Evolutionary conservation across 2,888 invertebrate genomes (phyloP).

Genomic region (Spodoptera littoralis): DNA sequence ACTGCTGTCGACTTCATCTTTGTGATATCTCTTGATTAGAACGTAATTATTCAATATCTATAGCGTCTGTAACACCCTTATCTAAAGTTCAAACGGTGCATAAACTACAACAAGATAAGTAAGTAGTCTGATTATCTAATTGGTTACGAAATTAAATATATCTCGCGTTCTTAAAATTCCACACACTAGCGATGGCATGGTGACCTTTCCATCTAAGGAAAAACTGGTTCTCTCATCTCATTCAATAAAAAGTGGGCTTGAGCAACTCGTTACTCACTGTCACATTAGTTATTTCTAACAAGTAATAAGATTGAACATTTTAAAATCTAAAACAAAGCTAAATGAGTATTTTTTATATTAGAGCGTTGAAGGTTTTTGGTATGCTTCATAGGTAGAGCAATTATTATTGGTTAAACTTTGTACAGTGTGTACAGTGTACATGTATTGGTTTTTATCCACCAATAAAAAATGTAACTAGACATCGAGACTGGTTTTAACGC

Average conservation of each 20-base stretch:
- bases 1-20: slow-evolving; percentile 17
- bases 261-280: not conserved
- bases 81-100: slow-evolving; percentile 49
- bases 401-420: slow-evolving; percentile 9
- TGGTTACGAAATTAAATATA: slow-evolving; percentile 19
- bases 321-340: not conserved
- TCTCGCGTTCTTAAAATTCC: slow-evolving; percentile 30
- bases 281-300: no score
- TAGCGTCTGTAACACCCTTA: slow-evolving; percentile 29
- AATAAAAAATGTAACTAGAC: slow-evolving; percentile 19
- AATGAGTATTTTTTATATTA: not conserved
- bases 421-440: not conserved
- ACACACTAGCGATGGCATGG: slow-evolving; percentile 7
- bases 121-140: slow-evolving; percentile 30
- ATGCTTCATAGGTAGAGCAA: not conserved
- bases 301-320: no score
- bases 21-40: slow-evolving; percentile 31
- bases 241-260: slow-evolving; percentile 9
- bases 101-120: slow-evolving; percentile 31
- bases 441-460: not conserved
- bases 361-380: not conserved
- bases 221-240: slow-evolving; percentile 27
- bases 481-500: not conserved
- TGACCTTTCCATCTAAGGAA: slow-evolving; percentile 18
- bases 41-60: slow-evolving; percentile 28